These are phyloP conservation scores for Peromyscus attwateri DNA, from an alignment of 2,797 vertebrate genomes.

Conservation along the genomic window DNA sequence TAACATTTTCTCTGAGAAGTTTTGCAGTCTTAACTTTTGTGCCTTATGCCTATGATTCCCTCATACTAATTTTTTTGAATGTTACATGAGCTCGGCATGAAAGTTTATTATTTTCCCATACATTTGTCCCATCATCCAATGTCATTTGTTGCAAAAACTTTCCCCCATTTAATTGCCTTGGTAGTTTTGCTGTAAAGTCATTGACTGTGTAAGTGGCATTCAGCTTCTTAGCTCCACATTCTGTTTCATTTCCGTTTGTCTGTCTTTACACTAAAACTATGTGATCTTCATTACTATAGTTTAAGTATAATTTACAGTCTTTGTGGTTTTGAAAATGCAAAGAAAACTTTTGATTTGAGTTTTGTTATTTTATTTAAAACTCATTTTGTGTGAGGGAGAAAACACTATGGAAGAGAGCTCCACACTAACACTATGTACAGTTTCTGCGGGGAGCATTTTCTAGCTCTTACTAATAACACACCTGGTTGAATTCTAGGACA, in stretches of 20 bases:
- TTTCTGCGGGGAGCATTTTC: not conserved
- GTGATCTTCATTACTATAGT: not conserved
- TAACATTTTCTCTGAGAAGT: conserved; percentile 25
- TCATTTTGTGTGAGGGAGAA: not conserved
- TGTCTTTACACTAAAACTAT: not conserved
- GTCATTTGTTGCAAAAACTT: not conserved
- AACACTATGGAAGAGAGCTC: not conserved
- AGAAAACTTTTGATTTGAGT: not conserved
- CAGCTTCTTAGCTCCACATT: not conserved
- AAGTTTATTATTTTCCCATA: not conserved
- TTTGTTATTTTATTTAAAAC: conserved; percentile 29
- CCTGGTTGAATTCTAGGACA: not conserved
- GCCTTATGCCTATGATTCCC: not conserved
- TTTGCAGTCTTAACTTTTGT: not conserved
- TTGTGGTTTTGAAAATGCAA: not conserved
- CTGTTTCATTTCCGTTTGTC: not conserved
- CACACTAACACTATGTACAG: not conserved
- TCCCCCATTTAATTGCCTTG: not conserved
- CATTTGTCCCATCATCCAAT: not conserved
- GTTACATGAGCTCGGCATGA: not conserved
- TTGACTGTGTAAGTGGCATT: not conserved
- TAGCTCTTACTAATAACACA: not conserved
- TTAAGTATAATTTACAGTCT: not conserved
- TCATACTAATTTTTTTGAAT: not conserved
- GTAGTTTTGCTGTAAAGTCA: not conserved